Evolutionary conservation across 2,888 invertebrate genomes (phyloP), one percentile per base, ranked within the genome.

Genomic region (Cantharis rustica): DNA sequence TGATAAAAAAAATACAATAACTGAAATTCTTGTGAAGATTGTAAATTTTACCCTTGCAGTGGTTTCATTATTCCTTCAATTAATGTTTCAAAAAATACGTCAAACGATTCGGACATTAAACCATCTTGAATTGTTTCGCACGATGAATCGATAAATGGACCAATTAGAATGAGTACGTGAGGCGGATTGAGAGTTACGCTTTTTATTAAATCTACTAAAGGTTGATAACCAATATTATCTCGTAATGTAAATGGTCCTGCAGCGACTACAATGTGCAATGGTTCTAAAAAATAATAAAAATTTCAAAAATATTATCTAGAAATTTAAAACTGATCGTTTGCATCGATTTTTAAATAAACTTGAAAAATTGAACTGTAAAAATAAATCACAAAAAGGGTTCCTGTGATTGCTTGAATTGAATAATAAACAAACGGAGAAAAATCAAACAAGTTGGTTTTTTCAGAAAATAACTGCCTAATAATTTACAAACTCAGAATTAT

Each of bases 171-270:
- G 61, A 95, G 90, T 16, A 97, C 89, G 86, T 98, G 93, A 0
- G 98, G 98, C 81, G 91, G 90, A 79, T 93, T 90, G 13, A 91
- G 89, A 74, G 88, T 88, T 0, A 96, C 91, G 83, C 93, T 92
- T 15, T 84, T 85, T 10, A 96, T 88, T 17, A 98, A 89, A 84
- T 96, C 96, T 82, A 93, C 92, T 61, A 98, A 88, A 0, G 97
- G 96, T 84, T 96, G 94, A 85, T 95, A 97, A 0, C 91, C 88
- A 74, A 96, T 87, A 86, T 94, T 94, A 83, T 95, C 94, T 2
- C 91, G 90, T 3, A 94, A 91, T 0, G 96, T 95, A 85, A 93
- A 98, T 0, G 98, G 98, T 0, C 97, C 98, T 20, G 94, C 90
- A 1, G 95, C 96, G 62, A 95, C 89, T 13, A 96, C 90, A 75